Conservation (phyloP, 2,797 vertebrate species). For the Spheniscus humboldti region DNA sequence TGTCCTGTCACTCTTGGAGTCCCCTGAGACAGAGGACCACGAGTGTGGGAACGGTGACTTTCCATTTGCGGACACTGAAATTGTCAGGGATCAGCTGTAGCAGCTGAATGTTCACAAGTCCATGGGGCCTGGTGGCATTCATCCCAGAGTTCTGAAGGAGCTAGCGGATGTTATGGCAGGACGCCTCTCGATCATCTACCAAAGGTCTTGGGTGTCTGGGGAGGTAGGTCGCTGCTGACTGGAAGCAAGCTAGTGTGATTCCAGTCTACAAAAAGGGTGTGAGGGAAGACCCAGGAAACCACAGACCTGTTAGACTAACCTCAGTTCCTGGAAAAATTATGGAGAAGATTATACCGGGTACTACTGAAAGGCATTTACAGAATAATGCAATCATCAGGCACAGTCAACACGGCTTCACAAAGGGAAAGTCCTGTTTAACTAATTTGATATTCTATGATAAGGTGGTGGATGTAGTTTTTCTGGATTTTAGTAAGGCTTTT, state of each 20-base stretch:
- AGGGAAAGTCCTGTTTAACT: not conserved
- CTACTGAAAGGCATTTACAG: not conserved
- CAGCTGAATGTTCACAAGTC: not conserved
- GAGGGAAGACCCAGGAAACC: not conserved
- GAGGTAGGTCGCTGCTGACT: not conserved
- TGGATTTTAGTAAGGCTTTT: not conserved
- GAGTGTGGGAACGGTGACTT: not conserved
- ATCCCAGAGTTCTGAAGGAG: not conserved
- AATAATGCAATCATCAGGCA: not conserved
- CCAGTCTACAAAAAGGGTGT: not conserved
- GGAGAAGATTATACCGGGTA: not conserved
- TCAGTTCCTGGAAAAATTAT: not conserved
- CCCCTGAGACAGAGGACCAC: not conserved
- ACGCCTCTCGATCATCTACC: not conserved
- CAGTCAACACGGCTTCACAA: not conserved
- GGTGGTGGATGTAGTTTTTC: not conserved
- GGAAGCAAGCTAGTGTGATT: not conserved
- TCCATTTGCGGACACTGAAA: not conserved
- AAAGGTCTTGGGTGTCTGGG: not conserved
- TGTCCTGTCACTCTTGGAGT: not conserved
- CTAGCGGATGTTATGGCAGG: not conserved
- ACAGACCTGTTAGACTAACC: not conserved
- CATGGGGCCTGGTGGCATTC: not conserved
- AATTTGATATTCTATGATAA: not conserved
- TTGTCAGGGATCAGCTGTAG: not conserved